Base-by-base conservation (phyloP, 2,113 vertebrate species). In the Aythya baeri region DNA sequence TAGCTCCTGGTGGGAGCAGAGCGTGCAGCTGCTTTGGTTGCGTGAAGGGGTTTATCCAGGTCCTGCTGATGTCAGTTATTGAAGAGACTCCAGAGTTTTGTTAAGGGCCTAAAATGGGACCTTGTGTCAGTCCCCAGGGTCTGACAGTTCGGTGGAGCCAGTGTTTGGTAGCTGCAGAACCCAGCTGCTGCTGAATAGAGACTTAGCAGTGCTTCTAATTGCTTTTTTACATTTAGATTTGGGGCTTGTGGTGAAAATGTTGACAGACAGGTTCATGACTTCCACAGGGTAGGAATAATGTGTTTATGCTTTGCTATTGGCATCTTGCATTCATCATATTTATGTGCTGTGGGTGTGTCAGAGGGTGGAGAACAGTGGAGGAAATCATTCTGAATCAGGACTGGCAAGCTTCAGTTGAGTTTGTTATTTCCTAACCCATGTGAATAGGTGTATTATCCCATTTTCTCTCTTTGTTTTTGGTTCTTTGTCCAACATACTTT, bases 351-450 rank as follows among this genome's bases (percentile, higher is more conserved):
- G 63, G 25, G 1, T 67, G 41, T 71, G 32, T 46, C 59, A 54
- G 26, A 46, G 50, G 62, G 66, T 55, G 67, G 50, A 16, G 90
- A 81, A 66, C 36, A 41, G 55, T 34, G 77, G 67, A 65, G 6
- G 58, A 72, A 83, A 83, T 87, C n/a, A 81, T 84, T 62, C 91
- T 91, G 90, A 95, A 91, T 91, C 83, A 89, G 70, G 83, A 72
- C 74, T 52, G n/a, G 70, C 25, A 70, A 77, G 75, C 43, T 32
- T 75, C 80, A 94, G 26, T 68, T 90, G 79, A 89, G 62, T 58
- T 89, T 31, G 84, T 89, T 6, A 79, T 95, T 96, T 96, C 73
- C 87, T 86, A 22, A 95, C 95, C 61, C 80, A 34, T 83, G 62
- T 73, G 78, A 83, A 36, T 65, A 88, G 72, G 41, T 78, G 13